Evolutionary conservation across 2,888 invertebrate species (phyloP).

Genomic region (Sesia bembeciformis): DNA sequence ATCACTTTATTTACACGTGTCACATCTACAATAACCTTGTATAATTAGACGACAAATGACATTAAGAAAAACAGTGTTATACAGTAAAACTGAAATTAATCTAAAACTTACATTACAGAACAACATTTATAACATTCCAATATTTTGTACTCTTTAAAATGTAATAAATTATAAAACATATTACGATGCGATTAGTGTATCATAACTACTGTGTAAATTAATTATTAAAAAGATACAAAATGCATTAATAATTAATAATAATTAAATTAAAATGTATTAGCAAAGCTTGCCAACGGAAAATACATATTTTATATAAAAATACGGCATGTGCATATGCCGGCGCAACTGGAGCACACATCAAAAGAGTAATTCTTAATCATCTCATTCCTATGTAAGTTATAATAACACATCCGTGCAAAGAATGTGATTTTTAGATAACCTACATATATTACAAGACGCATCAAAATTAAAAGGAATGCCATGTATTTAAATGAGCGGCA

Average conservation of each 20-base stretch:
- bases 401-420: no score
- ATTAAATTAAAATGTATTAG: slow-evolving; percentile 60
- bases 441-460: no score
- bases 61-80: slow-evolving; percentile 58
- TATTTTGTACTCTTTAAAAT: slow-evolving; percentile 74
- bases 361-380: no score
- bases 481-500: no score
- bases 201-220: slow-evolving; percentile 61
- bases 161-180: slow-evolving; percentile 72
- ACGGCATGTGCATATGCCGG: slow-evolving; percentile 23
- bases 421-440: no score
- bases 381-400: no score
- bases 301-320: slow-evolving; percentile 52
- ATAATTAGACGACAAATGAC: slow-evolving; percentile 64
- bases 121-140: slow-evolving; percentile 72
- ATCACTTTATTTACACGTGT: slow-evolving; percentile 70
- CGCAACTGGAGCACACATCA: slow-evolving; percentile 8
- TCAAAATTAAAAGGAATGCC: no score
- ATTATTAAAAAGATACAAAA: slow-evolving; percentile 70
- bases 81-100: slow-evolving; percentile 57
- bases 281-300: slow-evolving; percentile 49
- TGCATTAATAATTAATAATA: slow-evolving; percentile 51
- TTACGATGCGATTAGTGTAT: slow-evolving; percentile 42
- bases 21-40: slow-evolving; percentile 61
- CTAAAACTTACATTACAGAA: slow-evolving; percentile 69